Evolutionary conservation across 2,113 vertebrate genomes (phyloP).

Genomic region (Ursus arctos): DNA sequence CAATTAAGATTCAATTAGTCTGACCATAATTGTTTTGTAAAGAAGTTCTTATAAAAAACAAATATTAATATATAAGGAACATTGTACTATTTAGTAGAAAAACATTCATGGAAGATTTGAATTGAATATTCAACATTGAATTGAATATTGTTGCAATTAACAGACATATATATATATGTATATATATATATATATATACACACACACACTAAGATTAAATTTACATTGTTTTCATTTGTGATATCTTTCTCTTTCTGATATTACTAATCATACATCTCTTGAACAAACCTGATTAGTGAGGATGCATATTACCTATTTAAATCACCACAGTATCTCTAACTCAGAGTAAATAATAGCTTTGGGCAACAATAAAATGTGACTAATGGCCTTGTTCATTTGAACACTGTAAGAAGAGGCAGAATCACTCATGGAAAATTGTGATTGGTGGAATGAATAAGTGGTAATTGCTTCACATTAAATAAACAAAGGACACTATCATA

Average conservation of each 20-base stretch:
- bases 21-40: background rate
- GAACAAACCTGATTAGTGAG: slow-evolving; percentile 81
- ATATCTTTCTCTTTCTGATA: slow-evolving; percentile 75
- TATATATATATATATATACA: too few relatives aligned
- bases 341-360: slow-evolving; percentile 81
- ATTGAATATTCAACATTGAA: background rate
- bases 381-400: slow-evolving; percentile 83
- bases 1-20: background rate
- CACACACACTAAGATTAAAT: slow-evolving; percentile 64
- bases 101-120: background rate
- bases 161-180: background rate
- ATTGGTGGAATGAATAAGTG: slow-evolving; percentile 84
- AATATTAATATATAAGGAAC: slow-evolving; percentile 42
- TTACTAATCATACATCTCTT: slow-evolving; percentile 79
- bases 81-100: slow-evolving; percentile 53
- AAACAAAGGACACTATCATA: slow-evolving; percentile 83
- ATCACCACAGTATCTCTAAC: slow-evolving; percentile 76
- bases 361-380: slow-evolving; percentile 87
- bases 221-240: slow-evolving; percentile 63
- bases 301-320: slow-evolving; percentile 79
- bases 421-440: slow-evolving; percentile 80
- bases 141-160: slow-evolving; percentile 62
- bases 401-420: slow-evolving; percentile 79
- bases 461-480: slow-evolving; percentile 86
- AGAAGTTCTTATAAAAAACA: background rate